Conservation (phyloP, 2,113 vertebrate genomes). For the Zosterops pallidus region DNA sequence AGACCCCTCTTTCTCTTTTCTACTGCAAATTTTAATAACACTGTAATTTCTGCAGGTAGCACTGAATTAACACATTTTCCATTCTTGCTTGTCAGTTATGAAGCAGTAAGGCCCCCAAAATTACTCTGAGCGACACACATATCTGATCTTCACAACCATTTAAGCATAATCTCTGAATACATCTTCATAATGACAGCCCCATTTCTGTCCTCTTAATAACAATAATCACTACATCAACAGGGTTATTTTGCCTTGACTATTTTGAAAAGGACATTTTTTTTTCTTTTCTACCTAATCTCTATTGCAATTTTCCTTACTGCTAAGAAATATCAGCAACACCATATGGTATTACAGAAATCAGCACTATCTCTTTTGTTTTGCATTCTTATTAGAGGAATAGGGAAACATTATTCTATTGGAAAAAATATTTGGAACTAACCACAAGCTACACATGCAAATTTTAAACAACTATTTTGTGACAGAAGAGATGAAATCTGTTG, state of each 20-base stretch:
- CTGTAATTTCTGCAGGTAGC: conserved; percentile 24
- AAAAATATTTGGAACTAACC: neutral
- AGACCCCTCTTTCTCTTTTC: neutral
- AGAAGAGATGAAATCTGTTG: neutral
- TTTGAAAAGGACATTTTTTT: conserved; percentile 33
- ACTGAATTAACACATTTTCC: conserved; percentile 10
- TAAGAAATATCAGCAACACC: conserved; percentile 15
- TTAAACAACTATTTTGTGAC: neutral
- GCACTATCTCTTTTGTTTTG: neutral
- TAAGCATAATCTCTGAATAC: conserved; percentile 39
- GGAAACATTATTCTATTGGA: neutral
- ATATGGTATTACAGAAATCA: neutral
- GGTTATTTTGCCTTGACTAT: conserved; percentile 53
- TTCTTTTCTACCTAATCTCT: neutral
- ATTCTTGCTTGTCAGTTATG: conserved; percentile 34
- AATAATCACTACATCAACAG: conserved; percentile 60
- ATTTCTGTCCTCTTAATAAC: conserved; percentile 62
- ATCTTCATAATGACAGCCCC: conserved; percentile 62
- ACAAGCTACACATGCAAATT: neutral
- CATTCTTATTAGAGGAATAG: neutral
- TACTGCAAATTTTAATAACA: neutral
- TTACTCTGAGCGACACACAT: conserved; percentile 26
- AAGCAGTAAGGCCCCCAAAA: conserved; percentile 18
- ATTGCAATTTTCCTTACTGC: conserved; percentile 1
- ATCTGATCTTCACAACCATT: conserved; percentile 50